Conservation (phyloP, 2,113 vertebrate genomes). For the Hyla sarda region DNA sequence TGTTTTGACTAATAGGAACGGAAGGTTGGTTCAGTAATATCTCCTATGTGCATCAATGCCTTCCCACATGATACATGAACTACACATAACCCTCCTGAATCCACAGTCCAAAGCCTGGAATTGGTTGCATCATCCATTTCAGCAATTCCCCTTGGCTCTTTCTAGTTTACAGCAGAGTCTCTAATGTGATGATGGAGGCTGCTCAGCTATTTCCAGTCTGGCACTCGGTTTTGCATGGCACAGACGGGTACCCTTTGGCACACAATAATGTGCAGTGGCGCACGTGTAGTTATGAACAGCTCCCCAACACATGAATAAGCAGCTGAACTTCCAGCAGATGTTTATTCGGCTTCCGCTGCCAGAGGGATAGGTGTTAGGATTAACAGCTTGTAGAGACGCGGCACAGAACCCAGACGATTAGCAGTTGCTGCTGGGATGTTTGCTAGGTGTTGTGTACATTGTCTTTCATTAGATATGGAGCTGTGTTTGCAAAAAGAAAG, state of each 20-base stretch:
- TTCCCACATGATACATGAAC: not conserved
- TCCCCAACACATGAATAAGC: not conserved
- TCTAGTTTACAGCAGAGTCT: not conserved
- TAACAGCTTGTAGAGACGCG: not conserved
- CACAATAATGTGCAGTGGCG: not conserved
- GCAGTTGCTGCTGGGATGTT: not conserved
- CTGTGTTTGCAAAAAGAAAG: not conserved
- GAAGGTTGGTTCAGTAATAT: too few relatives aligned
- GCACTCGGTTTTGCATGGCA: not conserved
- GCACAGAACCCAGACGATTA: not conserved
- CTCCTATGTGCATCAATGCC: not conserved
- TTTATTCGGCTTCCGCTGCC: slow-evolving; percentile 16
- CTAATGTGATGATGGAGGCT: not conserved
- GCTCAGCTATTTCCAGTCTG: not conserved
- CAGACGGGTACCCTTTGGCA: slow-evolving; percentile 11
- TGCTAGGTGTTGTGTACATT: not conserved
- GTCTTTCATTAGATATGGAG: not conserved
- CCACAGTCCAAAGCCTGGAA: not conserved
- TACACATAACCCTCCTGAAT: not conserved
- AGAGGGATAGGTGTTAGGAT: slow-evolving; percentile 37
- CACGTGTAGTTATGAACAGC: not conserved
- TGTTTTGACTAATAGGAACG: too few relatives aligned
- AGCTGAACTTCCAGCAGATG: slow-evolving; percentile 36
- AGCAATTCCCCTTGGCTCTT: not conserved
- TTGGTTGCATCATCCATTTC: not conserved